Percentiles rank a stretch among this genome's conserved stretches.
These are phyloP conservation scores for Sinodicranocentrus sp. DNA, from an alignment of 2,888 invertebrate species.

Conservation along the genomic window DNA sequence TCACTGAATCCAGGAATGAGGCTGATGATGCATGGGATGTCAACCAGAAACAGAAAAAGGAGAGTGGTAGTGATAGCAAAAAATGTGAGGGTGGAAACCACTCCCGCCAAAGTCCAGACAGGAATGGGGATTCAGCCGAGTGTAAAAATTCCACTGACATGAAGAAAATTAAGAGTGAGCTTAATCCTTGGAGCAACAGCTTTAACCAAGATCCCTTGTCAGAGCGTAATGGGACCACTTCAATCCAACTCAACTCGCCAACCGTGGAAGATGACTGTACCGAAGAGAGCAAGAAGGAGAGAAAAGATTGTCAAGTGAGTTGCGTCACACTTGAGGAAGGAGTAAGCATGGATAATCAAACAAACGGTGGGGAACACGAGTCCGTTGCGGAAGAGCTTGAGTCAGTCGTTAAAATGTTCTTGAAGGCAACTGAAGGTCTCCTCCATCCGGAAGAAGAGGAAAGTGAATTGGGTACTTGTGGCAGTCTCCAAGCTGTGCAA, in stretches of 20 bases:
- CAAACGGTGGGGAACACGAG: slow-evolving; percentile 24
- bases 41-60: neutral
- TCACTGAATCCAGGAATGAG: too few relatives aligned
- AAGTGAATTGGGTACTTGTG: slow-evolving; percentile 10
- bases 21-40: neutral
- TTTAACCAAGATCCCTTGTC: neutral
- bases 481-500: slow-evolving; percentile 9
- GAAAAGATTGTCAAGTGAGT: neutral
- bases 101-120: neutral
- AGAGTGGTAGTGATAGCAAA: too few relatives aligned
- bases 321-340: neutral
- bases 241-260: neutral
- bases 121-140: neutral
- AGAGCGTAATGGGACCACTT: slow-evolving; percentile 33
- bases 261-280: too few relatives aligned
- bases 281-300: too few relatives aligned
- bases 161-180: slow-evolving; percentile 38
- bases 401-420: slow-evolving; percentile 69
- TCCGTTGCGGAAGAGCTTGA: slow-evolving; percentile 65
- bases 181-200: slow-evolving; percentile 22
- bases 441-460: slow-evolving; percentile 40
- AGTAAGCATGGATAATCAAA: slow-evolving; percentile 31
- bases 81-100: too few relatives aligned
- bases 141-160: slow-evolving; percentile 5
- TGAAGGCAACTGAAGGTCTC: slow-evolving; percentile 67